phyloP scores from a whole-genome alignment of 2,888 invertebrate genomes.

The Myathropa florea region DNA sequence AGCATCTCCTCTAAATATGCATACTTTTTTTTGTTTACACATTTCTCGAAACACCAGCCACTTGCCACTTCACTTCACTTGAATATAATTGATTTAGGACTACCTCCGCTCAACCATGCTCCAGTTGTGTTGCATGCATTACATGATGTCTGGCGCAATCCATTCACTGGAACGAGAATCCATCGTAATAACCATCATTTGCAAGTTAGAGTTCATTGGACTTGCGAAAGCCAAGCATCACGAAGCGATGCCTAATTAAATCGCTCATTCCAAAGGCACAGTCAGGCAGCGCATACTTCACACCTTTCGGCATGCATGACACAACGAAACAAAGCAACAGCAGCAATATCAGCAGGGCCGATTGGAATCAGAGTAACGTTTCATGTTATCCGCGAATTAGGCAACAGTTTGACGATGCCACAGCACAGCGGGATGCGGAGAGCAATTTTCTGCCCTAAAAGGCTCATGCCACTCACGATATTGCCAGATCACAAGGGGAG shows the following conservation, averaged over 20 bases:
- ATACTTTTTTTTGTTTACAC: no score
- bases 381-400: constrained; percentile 51
- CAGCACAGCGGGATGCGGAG: not conserved
- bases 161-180: not conserved
- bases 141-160: not conserved
- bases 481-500: constrained; percentile 9
- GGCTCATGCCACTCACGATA: constrained; percentile 25
- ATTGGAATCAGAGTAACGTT: constrained; percentile 40
- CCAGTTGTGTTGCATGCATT: not conserved
- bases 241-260: not conserved
- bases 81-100: not conserved
- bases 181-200: not conserved
- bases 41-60: not conserved
- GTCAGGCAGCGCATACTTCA: not conserved
- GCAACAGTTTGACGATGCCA: constrained; percentile 40
- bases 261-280: not conserved
- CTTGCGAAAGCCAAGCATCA: constrained; percentile 12
- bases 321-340: not conserved
- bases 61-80: not conserved
- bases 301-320: constrained; percentile 16
- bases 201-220: constrained; percentile 23
- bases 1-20: no score
- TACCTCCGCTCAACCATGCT: not conserved
- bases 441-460: constrained; percentile 35
- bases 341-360: not conserved